Base-by-base conservation (phyloP, 1,140 invertebrate species). In the Heterodera schachtii region DNA sequence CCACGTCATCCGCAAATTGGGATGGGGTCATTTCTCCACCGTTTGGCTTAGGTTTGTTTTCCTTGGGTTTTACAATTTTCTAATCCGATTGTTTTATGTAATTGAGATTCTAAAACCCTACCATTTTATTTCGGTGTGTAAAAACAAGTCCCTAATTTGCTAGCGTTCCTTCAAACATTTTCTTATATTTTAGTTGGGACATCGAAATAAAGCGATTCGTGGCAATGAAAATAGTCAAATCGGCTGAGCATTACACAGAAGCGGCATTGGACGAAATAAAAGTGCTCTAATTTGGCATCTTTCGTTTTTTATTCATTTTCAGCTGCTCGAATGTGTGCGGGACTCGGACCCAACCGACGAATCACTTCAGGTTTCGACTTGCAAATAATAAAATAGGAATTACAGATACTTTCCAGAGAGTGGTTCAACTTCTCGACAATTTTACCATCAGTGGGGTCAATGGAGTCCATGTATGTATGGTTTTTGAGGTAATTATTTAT, bases 191-290 rank as follows among this genome's bases (percentile, higher is more conserved):
- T 47, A 78, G 77, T 44, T 87, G 86, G 85, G 86, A 85, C 91
- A 92, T 71, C 89, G 93, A 93, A 88, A 94, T 94, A 84, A 96
- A 95, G 90, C 92, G 95, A 86, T 99, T 98, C 92, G 96, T 98
- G 82, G 97, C 97, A 73, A 92, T 99, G 82, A 98, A 99, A 93
- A 96, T 98, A 84, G 97, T 99, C 16, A 99, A 99, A 92, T 98
- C 96, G 86, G 96, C 96, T 57, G 93, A 94, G 81, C 96, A 99
- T 92, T 99, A 98, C 90, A 98, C 96, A 76, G 97, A 99, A 92
- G 98, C 97, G 46, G 97, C 97, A 76, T 91, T 97, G 86, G 97
- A 99, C 93, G 97, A 99, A 93, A 98, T 99, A 86, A 98, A 78
- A 47, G 86, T 80, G 46, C 67, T 21, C n/a, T 52, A 57, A 64